Evolutionary conservation across 2,113 vertebrate species (phyloP), one percentile per base, ranked within the genome.

Genomic region (Copsychus sechellarum): DNA sequence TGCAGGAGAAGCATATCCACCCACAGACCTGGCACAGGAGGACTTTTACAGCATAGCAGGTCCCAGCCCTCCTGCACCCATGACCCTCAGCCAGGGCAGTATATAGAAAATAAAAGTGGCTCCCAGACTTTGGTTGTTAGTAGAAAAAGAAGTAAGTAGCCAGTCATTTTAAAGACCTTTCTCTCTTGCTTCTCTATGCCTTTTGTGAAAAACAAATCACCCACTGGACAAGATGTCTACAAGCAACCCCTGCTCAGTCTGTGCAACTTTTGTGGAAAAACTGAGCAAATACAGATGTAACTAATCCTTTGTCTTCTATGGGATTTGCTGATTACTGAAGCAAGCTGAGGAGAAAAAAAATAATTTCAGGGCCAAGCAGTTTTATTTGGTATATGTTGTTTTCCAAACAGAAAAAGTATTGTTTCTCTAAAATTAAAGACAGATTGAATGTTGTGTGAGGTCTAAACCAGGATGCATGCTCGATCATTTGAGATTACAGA

Each of bases 401-500:
- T 93, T 86, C 74, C 50, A 88, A 61, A 94, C 71, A 93, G 71
- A 51, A 60, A 81, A 93, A 21, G 33, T 36, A 83, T 67, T 96
- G 76, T 96, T 83, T 29, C 43, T 78, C 71, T 70, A 51, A 91
- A 91, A 95, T 96, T 77, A 83, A 90, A 67, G 53, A 57, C 89
- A 91, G 81, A 86, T 64, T 78, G 71, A 61, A 73, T 74, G 47
- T n/a, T 78, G 38, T 47, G 66, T 86, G 91, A 83, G 90, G 76
- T 93, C 92, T 88, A 25, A 92, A 81, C 33, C 19, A 24, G 78
- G 45, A 57, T 54, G 17, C 14, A 36, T 23, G 16, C 79, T 72
- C 0, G 0, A 31, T n/a, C 38, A 60, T 50, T 72, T 86, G 51
- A 0, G 2, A 43, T 61, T 65, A 86, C 33, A 33, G 56, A 62